Evolutionary conservation across 2,797 vertebrate genomes (phyloP).

Genomic region (Alosa sapidissima): DNA sequence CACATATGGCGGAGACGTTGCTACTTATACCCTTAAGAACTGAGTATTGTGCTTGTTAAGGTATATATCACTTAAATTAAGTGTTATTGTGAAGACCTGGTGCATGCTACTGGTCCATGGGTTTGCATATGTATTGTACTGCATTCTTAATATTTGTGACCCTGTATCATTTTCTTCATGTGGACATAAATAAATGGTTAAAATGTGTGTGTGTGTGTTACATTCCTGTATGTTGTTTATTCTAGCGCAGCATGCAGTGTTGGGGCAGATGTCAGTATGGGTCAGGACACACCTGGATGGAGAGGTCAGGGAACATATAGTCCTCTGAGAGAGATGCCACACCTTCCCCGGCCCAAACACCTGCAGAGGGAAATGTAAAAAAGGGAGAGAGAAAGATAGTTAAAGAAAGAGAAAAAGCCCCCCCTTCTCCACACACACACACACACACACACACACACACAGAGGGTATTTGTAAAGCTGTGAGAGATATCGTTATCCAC

Average conservation of each 20-base stretch:
- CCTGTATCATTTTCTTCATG: no score
- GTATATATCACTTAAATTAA: no score
- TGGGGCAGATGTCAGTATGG: not conserved
- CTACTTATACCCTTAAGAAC: no score
- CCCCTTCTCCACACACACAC: not conserved
- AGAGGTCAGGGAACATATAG: slow-evolving; percentile 66
- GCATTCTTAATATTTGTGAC: no score
- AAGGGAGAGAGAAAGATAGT: slow-evolving; percentile 30
- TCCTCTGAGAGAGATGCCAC: slow-evolving; percentile 38
- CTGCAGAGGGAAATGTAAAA: not conserved
- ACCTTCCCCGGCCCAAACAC: not conserved
- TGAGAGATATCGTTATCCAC: not conserved
- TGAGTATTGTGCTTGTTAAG: no score
- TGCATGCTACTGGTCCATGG: no score
- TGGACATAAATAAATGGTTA: no score
- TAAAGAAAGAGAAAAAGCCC: not conserved
- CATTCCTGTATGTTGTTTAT: not conserved
- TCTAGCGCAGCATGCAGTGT: slow-evolving; percentile 55
- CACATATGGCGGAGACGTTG: no score
- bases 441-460: slow-evolving; percentile 15
- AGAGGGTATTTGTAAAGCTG: slow-evolving; percentile 5
- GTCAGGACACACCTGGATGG: slow-evolving; percentile 51
- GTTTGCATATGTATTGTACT: no score
- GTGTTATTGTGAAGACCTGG: no score
- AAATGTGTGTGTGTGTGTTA: not conserved